Base-by-base conservation (phyloP, 2,797 vertebrate genomes). In the Microctenopoma stevenorrisi region DNA sequence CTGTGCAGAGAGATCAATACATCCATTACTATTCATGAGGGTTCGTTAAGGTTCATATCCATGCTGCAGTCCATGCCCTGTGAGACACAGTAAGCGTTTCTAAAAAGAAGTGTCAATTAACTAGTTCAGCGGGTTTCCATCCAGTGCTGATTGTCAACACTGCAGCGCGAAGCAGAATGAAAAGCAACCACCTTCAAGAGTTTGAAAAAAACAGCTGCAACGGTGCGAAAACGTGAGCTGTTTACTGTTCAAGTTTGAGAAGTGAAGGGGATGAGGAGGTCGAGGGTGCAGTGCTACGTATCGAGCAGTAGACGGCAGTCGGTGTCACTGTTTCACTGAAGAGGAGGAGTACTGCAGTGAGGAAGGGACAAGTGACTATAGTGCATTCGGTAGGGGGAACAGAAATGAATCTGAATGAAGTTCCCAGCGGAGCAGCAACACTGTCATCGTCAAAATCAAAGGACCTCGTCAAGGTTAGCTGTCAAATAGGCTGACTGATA, bases 261-360 rank as follows among this genome's bases (percentile, higher is more conserved):
- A 51, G 22, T 18, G 26, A 46, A 35, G 14, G 13, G 12, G 26
- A 8, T 22, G 9, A 14, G 13, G 18, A 25, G 0, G 25, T 40
- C 47, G 42, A 11, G 11, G 8, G 4, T 73, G 73, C 76, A 88
- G 70, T 82, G 14, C 15, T 28, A 2, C 0, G 0, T 38, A 59
- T 33, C 18, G 49, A 69, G 7, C 90, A 83, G 85, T 79, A 89
- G 90, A 81, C 84, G 86, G 88, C 85, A 73, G 67, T 51, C 76
- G 63, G 50, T 50, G 46, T 73, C 68, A 37, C 76, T 10, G 62
- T 84, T 84, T 84, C 22, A 65, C 42, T 57, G 59, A 60, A 28
- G 22, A 64, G 47, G 46, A 30, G 61, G 55, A 72, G 62, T 58
- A 81, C 83, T 90, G 84, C 85, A 83, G 87, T 78, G 74, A 83